phyloP scores from a whole-genome alignment of 1,140 invertebrate genomes.

The Drosophila sp. region DNA sequence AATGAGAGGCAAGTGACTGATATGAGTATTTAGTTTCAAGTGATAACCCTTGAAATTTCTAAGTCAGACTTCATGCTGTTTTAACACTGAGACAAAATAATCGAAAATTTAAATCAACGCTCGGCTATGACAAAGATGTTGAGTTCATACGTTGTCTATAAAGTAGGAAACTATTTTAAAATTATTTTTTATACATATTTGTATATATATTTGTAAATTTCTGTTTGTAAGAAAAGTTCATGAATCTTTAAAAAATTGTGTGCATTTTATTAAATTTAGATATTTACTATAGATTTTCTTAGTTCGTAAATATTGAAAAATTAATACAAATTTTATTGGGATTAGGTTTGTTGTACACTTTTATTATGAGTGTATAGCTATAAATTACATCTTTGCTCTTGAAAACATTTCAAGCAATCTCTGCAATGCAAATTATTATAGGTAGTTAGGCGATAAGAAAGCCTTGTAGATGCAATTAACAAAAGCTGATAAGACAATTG shows the following conservation, averaged over 20 bases:
- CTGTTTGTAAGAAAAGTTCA: too few species aligned
- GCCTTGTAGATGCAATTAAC: neutral
- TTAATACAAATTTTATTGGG: too few species aligned
- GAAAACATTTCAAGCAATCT: neutral
- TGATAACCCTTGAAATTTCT: neutral
- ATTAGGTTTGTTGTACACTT: neutral
- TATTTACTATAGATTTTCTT: too few species aligned
- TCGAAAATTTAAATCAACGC: neutral
- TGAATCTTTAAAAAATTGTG: too few species aligned
- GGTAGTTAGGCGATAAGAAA: slow-evolving; percentile 46
- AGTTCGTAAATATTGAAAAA: too few species aligned
- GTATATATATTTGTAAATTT: too few species aligned
- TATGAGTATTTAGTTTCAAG: too few species aligned
- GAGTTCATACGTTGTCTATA: too few species aligned
- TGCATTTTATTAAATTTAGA: too few species aligned
- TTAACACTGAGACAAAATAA: neutral
- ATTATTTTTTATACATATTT: too few species aligned
- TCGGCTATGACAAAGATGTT: too few species aligned
- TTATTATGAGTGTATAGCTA: slow-evolving; percentile 3
- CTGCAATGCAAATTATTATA: slow-evolving; percentile 1
- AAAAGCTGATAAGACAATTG: slow-evolving; percentile 36
- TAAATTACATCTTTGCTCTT: slow-evolving; percentile 3
- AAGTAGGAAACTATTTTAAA: too few species aligned
- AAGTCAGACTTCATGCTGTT: neutral
- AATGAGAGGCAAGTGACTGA: neutral